phyloP scores from a whole-genome alignment of 2,113 vertebrate species.

The Aphelocoma coerulescens region DNA sequence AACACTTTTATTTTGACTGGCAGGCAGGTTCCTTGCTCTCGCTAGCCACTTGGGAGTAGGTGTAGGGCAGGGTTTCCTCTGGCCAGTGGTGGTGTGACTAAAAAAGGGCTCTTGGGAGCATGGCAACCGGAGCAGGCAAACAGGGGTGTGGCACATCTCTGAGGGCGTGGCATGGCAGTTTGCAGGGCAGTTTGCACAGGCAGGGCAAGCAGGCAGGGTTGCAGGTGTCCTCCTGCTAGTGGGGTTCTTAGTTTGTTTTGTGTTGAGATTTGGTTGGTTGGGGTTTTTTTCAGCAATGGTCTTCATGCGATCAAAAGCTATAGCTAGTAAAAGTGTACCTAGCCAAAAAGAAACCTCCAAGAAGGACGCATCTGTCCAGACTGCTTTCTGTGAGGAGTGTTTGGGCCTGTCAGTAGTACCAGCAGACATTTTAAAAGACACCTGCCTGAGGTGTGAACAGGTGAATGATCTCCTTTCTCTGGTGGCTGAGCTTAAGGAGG shows the following conservation, averaged over 20 bases:
- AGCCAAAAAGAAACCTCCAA: background rate
- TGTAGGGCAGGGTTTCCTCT: background rate
- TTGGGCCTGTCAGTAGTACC: background rate
- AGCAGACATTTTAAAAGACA: background rate
- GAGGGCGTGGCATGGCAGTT: too few species aligned
- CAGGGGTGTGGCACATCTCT: background rate
- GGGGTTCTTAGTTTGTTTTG: background rate
- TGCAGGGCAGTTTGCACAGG: too few species aligned
- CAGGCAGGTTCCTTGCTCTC: background rate
- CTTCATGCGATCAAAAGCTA: background rate
- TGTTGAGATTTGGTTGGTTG: background rate
- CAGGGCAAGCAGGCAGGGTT: background rate
- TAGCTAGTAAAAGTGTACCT: background rate
- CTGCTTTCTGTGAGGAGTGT: background rate
- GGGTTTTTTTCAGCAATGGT: background rate
- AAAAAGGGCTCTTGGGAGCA: background rate
- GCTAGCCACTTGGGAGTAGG: too few species aligned
- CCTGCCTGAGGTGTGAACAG: background rate
- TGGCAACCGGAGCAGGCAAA: accelerated
- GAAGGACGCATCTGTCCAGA: background rate
- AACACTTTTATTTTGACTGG: background rate
- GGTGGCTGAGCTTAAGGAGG: background rate
- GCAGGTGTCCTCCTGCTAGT: background rate
- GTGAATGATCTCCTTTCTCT: background rate
- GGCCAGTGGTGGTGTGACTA: background rate